Conservation (phyloP, 2,113 vertebrate genomes). For the Solea solea region DNA sequence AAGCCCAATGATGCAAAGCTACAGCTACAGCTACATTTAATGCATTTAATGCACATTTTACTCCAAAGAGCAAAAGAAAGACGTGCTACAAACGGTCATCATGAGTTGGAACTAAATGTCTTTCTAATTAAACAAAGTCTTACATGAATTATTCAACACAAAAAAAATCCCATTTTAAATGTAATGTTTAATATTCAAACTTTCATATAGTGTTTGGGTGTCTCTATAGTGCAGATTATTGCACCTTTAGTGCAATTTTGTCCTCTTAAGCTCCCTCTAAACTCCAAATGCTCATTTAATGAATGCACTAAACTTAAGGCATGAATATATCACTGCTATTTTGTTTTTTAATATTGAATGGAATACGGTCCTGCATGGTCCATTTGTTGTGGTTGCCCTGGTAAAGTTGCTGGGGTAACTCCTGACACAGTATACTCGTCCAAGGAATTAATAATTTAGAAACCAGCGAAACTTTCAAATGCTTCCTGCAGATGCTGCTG, state of each 20-base stretch:
- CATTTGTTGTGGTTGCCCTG: constrained; percentile 38
- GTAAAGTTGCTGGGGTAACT: constrained; percentile 82
- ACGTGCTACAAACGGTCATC: too few relatives aligned
- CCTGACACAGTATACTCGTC: constrained; percentile 79
- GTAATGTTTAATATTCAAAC: background rate
- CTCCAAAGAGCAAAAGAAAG: too few relatives aligned
- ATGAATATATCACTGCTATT: background rate
- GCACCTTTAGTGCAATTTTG: background rate
- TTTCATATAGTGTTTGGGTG: background rate
- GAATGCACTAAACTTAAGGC: background rate
- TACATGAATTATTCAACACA: background rate
- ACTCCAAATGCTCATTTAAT: background rate
- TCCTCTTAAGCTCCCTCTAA: background rate
- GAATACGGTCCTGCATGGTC: constrained; percentile 2
- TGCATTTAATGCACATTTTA: too few relatives aligned
- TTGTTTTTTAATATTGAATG: constrained; percentile 35
- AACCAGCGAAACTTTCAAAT: constrained; percentile 74
- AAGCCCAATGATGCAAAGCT: background rate
- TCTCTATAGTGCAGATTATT: background rate
- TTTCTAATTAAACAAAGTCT: background rate
- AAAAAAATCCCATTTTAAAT: background rate
- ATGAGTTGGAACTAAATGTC: too few relatives aligned
- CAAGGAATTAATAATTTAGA: constrained; percentile 89
- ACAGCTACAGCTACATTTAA: too few relatives aligned
- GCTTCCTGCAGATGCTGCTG: constrained; percentile 41